Evolutionary conservation across 2,888 invertebrate species (phyloP).

Genomic region (Podabrus alpinus): DNA sequence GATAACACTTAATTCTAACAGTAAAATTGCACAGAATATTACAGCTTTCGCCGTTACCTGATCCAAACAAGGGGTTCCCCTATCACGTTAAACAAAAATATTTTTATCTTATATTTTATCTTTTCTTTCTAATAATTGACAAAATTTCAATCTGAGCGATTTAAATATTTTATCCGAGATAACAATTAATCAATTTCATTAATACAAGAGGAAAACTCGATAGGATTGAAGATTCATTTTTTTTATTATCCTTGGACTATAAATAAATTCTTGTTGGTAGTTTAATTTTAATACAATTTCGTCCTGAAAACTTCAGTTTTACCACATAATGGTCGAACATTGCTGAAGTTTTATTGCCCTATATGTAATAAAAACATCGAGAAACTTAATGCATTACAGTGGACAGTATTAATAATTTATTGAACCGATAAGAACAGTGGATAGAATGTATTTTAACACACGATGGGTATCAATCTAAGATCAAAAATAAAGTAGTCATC

Average conservation of each 20-base stretch:
- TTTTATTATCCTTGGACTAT: background rate
- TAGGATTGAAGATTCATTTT: background rate
- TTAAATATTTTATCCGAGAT: background rate
- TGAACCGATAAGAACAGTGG: conserved; percentile 16
- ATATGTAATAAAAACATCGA: conserved; percentile 20
- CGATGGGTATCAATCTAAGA: background rate
- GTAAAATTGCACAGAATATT: no score
- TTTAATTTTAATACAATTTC: conserved; percentile 12
- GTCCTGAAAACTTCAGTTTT: conserved; percentile 14
- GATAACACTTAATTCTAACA: no score
- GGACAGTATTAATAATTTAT: conserved; percentile 31
- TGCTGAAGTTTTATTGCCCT: conserved; percentile 21
- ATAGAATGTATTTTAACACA: conserved; percentile 2
- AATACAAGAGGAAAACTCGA: background rate
- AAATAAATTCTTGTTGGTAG: conserved; percentile 3
- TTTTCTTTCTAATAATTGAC: no score
- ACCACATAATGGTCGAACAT: conserved; percentile 6
- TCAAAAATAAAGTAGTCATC: background rate
- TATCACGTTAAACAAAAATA: no score
- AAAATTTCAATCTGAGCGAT: background rate
- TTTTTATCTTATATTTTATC: no score
- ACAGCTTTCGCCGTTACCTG: no score
- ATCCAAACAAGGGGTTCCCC: no score
- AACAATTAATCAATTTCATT: background rate
- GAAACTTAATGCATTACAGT: conserved; percentile 21